Evolutionary conservation across 23 tunicate genomes (phyloP).

Genomic region (Trididemnum nubilum): DNA sequence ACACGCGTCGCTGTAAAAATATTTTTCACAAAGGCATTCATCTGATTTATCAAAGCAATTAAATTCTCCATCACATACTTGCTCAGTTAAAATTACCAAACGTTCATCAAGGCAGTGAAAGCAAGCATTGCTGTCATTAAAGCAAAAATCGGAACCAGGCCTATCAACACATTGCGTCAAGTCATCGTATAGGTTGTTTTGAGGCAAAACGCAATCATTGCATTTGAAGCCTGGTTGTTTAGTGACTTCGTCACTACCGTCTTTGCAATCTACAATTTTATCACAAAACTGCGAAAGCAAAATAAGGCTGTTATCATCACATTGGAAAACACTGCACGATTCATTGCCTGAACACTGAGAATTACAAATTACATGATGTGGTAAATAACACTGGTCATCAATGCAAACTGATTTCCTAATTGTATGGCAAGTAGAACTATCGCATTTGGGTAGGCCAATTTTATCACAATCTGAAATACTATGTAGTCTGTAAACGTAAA

Average conservation of each 20-base stretch:
- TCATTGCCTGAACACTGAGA: no score
- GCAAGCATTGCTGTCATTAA: background rate
- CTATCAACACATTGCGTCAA: background rate
- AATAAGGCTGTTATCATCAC: background rate
- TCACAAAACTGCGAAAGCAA: background rate
- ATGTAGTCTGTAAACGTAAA: no score
- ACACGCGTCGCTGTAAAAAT: no score
- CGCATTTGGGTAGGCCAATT: no score
- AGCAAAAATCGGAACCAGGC: background rate
- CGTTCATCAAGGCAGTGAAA: background rate
- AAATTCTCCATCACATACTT: background rate
- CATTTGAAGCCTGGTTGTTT: background rate
- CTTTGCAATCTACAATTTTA: background rate
- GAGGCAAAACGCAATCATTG: background rate
- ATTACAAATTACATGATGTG: no score
- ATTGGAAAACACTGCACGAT: no score
- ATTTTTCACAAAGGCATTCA: background rate
- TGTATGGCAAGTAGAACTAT: no score
- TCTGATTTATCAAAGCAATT: background rate
- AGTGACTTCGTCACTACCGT: background rate
- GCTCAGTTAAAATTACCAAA: background rate
- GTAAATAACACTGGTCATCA: no score
- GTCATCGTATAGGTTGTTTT: background rate
- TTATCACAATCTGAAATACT: no score
- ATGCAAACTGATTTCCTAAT: no score